phyloP scores from a whole-genome alignment of 2,113 vertebrate species.

The Pygoscelis antarcticus region DNA sequence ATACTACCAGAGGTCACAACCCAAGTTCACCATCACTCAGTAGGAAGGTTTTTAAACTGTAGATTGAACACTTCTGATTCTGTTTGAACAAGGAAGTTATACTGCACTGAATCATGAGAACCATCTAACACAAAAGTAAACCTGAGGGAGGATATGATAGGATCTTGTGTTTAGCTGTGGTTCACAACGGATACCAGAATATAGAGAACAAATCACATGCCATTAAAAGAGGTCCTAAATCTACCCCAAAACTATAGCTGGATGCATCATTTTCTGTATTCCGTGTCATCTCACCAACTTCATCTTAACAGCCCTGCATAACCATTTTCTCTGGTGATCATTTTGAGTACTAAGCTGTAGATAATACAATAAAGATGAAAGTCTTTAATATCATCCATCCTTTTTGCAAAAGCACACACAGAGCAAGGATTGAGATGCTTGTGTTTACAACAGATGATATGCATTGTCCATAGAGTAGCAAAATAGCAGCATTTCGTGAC shows the following conservation, averaged over 20 bases:
- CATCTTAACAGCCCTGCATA: not conserved
- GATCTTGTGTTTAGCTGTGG: not conserved
- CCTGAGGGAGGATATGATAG: rapidly evolving
- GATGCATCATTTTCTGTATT: not conserved
- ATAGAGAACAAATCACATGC: not conserved
- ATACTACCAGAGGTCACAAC: not conserved
- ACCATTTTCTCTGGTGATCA: not conserved
- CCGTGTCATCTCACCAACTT: not conserved
- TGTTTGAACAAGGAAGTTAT: not conserved
- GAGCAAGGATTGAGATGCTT: not conserved
- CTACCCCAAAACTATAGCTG: not conserved
- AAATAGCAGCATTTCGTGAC: not conserved
- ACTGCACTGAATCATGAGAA: not conserved
- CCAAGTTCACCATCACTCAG: not conserved
- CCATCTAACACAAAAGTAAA: not conserved
- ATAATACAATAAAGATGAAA: not conserved
- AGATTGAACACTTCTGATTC: not conserved
- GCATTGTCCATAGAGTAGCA: not conserved
- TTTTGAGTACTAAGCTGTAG: not conserved
- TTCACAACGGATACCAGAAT: not conserved
- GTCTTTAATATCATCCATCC: not conserved
- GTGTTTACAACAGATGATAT: not conserved
- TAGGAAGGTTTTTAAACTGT: not conserved
- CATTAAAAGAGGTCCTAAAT: not conserved
- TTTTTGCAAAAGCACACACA: not conserved